Conservation (phyloP, 2,797 vertebrate genomes). For the Vultur gryphus region DNA sequence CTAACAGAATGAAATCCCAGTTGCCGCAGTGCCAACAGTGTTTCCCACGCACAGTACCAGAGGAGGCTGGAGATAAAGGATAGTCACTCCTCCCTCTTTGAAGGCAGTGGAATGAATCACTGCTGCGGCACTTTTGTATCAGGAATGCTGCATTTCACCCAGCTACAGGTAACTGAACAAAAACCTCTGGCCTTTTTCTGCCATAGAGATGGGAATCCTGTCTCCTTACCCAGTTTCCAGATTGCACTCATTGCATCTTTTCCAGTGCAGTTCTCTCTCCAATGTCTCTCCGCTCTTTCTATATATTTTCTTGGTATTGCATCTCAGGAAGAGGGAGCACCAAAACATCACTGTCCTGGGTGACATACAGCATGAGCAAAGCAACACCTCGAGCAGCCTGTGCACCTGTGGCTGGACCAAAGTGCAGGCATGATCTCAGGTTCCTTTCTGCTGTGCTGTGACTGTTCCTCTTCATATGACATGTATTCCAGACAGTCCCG, state of each 20-base stretch:
- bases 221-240: neutral
- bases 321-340: neutral
- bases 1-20: neutral
- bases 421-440: neutral
- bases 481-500: neutral
- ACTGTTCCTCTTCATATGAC: neutral
- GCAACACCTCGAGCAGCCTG: neutral
- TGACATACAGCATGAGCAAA: neutral
- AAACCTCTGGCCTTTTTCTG: neutral
- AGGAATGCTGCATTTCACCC: neutral
- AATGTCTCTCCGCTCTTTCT: neutral
- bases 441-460: conserved; percentile 10
- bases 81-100: neutral
- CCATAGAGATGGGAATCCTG: neutral
- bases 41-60: neutral
- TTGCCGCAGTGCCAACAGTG: neutral
- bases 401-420: neutral
- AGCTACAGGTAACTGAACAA: neutral
- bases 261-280: neutral
- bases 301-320: neutral
- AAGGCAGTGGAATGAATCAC: neutral
- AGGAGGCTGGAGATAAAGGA: neutral
- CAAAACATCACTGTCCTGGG: neutral
- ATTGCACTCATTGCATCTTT: neutral
- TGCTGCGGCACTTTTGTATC: rapidly evolving